Evolutionary conservation across 2,113 vertebrate genomes (phyloP).

Genomic region (Hydrochoerus hydrochaeris): DNA sequence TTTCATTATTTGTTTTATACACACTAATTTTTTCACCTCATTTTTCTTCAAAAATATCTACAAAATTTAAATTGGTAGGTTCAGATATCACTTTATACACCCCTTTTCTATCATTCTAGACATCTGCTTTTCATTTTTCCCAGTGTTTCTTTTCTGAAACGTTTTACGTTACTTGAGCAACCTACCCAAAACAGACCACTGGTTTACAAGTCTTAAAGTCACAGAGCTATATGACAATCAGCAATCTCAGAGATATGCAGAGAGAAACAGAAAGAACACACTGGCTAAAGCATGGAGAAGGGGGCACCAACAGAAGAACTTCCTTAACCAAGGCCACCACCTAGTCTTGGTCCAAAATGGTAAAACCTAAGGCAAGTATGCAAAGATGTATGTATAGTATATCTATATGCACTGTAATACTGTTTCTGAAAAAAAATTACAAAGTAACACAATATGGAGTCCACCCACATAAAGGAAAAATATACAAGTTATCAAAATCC

Average conservation of each 20-base stretch:
- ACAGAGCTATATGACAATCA: fast-evolving
- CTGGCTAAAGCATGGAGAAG: fast-evolving
- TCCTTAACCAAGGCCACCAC: neutral
- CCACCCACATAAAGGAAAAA: neutral
- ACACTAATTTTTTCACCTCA: neutral
- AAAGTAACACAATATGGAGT: neutral
- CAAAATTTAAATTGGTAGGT: neutral
- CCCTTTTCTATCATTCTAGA: neutral
- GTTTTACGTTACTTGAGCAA: neutral
- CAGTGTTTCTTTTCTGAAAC: neutral
- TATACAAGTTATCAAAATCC: neutral
- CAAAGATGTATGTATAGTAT: neutral
- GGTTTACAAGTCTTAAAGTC: neutral
- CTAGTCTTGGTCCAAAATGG: neutral
- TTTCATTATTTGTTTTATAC: neutral
- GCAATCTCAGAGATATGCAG: neutral
- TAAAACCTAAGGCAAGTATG: neutral
- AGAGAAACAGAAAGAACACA: neutral
- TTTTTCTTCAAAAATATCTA: conserved; percentile 1
- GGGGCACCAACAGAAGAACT: neutral
- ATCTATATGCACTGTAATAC: neutral
- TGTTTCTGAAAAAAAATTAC: neutral
- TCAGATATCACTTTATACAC: neutral
- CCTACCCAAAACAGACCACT: neutral
- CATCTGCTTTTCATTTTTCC: neutral